These are phyloP conservation scores for Amphipyra berbera DNA, from an alignment of 2,888 invertebrate species.

Conservation along the genomic window DNA sequence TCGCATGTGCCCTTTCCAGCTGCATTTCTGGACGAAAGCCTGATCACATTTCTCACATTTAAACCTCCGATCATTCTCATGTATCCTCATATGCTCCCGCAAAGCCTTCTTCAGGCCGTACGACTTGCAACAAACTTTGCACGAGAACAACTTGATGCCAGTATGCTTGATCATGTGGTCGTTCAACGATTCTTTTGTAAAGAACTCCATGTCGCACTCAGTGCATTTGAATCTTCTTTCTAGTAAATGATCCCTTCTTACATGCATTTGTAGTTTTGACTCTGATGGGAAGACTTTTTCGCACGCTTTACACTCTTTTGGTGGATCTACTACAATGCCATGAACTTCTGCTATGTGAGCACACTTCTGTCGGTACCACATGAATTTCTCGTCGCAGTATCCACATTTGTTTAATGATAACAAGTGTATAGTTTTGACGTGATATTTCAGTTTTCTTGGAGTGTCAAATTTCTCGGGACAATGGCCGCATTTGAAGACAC, in stretches of 20 bases:
- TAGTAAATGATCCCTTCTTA: conserved; percentile 43
- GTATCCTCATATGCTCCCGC: conserved; percentile 69
- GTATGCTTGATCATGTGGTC: conserved; percentile 67
- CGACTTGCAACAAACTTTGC: conserved; percentile 68
- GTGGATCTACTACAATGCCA: conserved; percentile 42
- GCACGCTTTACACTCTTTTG: conserved; percentile 69
- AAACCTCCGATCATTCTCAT: conserved; percentile 58
- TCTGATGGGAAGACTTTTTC: conserved; percentile 62
- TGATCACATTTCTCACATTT: conserved; percentile 54
- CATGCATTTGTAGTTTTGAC: conserved; percentile 58
- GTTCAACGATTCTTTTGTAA: conserved; percentile 58
- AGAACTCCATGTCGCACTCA: conserved; percentile 69
- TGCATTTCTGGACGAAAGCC: conserved; percentile 70
- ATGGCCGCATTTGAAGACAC: conserved; percentile 58
- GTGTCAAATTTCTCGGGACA: conserved; percentile 64
- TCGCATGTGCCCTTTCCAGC: conserved; percentile 76
- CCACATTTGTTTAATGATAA: conserved; percentile 65
- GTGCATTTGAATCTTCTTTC: conserved; percentile 38
- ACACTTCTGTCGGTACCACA: conserved; percentile 42
- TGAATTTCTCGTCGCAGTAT: conserved; percentile 54
- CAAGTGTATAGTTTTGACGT: conserved; percentile 60
- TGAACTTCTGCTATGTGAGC: conserved; percentile 61
- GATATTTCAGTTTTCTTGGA: conserved; percentile 57
- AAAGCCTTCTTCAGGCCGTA: conserved; percentile 62
- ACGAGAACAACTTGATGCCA: conserved; percentile 62